Evolutionary conservation across 2,888 invertebrate species (phyloP).

Genomic region (Holacanthella duospinosa): DNA sequence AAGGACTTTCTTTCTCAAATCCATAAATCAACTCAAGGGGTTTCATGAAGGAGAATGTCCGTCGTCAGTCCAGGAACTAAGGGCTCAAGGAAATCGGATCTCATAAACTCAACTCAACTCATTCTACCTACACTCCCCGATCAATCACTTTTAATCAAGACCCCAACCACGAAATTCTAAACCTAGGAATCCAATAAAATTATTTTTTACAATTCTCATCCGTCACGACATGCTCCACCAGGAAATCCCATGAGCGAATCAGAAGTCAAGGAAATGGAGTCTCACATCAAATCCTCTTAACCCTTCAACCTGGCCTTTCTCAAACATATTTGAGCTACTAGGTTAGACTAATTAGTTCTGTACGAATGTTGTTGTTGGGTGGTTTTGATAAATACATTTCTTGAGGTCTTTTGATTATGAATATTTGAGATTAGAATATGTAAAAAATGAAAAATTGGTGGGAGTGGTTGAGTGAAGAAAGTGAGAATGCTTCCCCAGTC

Average conservation of each 20-base stretch:
- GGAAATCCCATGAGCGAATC: neutral
- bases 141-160: constrained; percentile 3
- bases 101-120: no score
- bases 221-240: neutral
- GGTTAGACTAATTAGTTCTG: no score
- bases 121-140: no score
- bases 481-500: neutral
- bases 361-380: no score
- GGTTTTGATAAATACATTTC: no score
- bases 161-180: neutral
- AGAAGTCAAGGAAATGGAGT: no score
- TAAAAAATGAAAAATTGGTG: neutral
- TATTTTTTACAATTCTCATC: neutral
- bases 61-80: neutral
- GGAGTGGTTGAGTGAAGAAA: neutral
- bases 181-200: neutral
- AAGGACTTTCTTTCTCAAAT: constrained; percentile 23
- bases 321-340: no score
- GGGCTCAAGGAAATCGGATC: neutral
- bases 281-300: no score
- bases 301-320: no score
- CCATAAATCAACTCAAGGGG: constrained; percentile 7
- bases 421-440: no score
- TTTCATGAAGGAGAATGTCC: neutral
- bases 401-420: no score